Evolutionary conservation across 2,888 invertebrate species (phyloP).

Genomic region (Platerodrilus igneus): DNA sequence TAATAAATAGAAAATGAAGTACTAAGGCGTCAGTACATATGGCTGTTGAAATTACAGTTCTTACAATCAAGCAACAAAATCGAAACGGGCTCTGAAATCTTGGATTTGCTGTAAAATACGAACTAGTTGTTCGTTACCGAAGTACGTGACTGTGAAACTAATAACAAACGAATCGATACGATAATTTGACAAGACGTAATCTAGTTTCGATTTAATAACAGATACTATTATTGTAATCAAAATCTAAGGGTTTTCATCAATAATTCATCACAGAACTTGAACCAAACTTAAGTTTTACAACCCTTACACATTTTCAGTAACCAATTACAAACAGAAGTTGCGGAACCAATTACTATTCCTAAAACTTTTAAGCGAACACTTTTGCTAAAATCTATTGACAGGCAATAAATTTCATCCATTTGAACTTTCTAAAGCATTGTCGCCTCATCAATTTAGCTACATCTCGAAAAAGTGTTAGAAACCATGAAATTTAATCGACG

Average conservation of each 20-base stretch:
- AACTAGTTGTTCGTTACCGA: too few relatives aligned
- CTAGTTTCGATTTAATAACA: too few relatives aligned
- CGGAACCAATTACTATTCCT: conserved; percentile 37
- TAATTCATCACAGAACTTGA: conserved; percentile 9
- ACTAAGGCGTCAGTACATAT: too few relatives aligned
- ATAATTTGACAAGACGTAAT: too few relatives aligned
- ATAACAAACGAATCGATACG: too few relatives aligned
- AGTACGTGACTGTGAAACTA: too few relatives aligned
- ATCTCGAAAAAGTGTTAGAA: conserved; percentile 10
- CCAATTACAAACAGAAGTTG: conserved; percentile 36
- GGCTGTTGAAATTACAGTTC: too few relatives aligned
- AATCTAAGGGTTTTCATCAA: conserved; percentile 6
- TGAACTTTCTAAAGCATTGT: conserved; percentile 25
- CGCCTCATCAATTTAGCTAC: conserved; percentile 23
- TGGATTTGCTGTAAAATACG: too few relatives aligned
- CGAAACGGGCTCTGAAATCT: too few relatives aligned
- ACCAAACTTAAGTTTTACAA: conserved; percentile 26
- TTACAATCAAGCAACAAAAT: too few relatives aligned
- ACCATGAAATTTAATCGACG: conserved; percentile 7
- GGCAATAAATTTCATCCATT: conserved; percentile 34
- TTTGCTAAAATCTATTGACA: conserved; percentile 36
- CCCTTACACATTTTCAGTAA: conserved; percentile 27
- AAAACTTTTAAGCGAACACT: conserved; percentile 37
- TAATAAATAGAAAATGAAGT: too few relatives aligned
- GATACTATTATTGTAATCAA: conserved; percentile 1